A percentile compares a stretch with the other conserved stretches of the same genome.
Evolutionary conservation across 2,797 vertebrate genomes (phyloP).

Genomic region (Enteromius trimaculatus): DNA sequence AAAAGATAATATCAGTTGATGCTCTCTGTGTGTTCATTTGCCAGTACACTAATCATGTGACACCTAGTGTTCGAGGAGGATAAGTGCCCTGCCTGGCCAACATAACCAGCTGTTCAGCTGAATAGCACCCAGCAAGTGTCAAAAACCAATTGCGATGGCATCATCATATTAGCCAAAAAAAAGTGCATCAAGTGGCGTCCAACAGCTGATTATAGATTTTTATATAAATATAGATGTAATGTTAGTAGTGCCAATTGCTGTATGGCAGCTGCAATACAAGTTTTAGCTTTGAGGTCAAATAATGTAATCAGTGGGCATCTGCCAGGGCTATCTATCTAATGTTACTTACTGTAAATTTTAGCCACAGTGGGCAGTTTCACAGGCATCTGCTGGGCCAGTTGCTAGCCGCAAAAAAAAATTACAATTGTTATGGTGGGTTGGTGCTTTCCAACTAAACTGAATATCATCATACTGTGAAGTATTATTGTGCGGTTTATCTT

Average conservation of each 20-base stretch:
- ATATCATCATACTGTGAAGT: background rate
- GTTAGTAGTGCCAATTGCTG: background rate
- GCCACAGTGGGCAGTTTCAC: background rate
- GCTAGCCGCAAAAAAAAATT: background rate
- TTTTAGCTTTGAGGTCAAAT: slow-evolving; percentile 2
- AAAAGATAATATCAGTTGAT: background rate
- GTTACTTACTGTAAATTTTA: slow-evolving; percentile 19
- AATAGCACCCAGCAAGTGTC: background rate
- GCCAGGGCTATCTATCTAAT: background rate
- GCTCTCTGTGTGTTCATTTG: background rate
- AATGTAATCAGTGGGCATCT: background rate
- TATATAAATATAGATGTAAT: background rate
- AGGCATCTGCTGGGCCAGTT: background rate
- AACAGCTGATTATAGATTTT: slow-evolving; percentile 13
- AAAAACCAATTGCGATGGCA: background rate
- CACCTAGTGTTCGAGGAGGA: slow-evolving; percentile 41
- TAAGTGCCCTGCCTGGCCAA: slow-evolving; percentile 21
- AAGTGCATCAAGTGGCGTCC: background rate
- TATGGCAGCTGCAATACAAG: slow-evolving; percentile 18
- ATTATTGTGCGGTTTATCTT: background rate
- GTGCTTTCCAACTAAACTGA: background rate
- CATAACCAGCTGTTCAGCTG: background rate
- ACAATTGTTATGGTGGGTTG: background rate
- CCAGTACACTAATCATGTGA: background rate
- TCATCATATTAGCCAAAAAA: background rate